Conservation (phyloP, 35 echinoderm and acorn worm species). For the Ophioderma brevispina region DNA sequence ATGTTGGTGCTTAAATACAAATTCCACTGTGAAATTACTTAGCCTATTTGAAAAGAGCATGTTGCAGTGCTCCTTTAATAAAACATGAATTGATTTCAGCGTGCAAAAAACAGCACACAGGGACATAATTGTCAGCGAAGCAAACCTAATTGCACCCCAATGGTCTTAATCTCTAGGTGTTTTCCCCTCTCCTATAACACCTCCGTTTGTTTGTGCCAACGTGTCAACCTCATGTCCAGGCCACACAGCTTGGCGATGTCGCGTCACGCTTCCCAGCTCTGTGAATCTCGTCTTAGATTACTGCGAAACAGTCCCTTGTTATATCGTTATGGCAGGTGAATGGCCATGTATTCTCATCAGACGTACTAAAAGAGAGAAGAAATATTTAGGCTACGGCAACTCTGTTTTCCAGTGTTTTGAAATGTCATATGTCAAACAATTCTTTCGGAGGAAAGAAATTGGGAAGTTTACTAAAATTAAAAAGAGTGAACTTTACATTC, state of each 20-base stretch:
- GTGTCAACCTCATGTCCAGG: background rate
- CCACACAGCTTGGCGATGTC: background rate
- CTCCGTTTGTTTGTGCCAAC: background rate
- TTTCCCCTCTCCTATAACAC: too few relatives aligned
- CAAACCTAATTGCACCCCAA: too few relatives aligned
- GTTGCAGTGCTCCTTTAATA: too few relatives aligned
- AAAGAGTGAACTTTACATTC: too few relatives aligned
- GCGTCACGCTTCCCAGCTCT: background rate
- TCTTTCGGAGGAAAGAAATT: background rate
- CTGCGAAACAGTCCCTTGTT: background rate
- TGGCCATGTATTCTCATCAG: background rate
- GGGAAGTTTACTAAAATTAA: background rate
- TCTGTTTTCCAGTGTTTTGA: background rate
- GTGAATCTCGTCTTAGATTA: background rate
- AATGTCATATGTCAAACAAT: background rate
- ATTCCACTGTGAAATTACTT: too few relatives aligned
- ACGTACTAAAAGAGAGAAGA: background rate
- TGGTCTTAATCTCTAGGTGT: too few relatives aligned
- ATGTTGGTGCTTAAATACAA: too few relatives aligned
- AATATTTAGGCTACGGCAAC: background rate
- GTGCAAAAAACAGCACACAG: too few relatives aligned
- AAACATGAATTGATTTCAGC: too few relatives aligned
- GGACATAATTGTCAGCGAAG: too few relatives aligned
- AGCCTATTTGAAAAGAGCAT: too few relatives aligned
- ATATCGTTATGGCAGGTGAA: background rate